Evolutionary conservation across 2,888 invertebrate genomes (phyloP).

Genomic region (Oeneis ivallda): DNA sequence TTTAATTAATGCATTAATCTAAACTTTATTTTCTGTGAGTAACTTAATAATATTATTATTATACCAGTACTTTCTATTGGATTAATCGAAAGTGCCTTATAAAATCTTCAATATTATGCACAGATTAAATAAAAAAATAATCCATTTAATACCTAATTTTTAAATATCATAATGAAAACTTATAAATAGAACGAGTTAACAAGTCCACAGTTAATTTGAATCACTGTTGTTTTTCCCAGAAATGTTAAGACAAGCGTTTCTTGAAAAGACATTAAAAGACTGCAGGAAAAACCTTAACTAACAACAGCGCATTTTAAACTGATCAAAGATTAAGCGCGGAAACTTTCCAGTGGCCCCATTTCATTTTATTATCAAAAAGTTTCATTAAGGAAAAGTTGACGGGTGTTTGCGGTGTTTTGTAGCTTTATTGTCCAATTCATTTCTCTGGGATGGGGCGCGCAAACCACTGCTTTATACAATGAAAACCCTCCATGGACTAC

Average conservation of each 20-base stretch:
- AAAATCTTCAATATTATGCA: no score
- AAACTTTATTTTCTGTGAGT: no score
- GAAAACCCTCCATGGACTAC: slow-evolving; percentile 55
- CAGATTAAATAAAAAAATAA: no score
- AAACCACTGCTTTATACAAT: slow-evolving; percentile 64
- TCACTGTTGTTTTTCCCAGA: background rate
- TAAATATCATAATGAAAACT: background rate
- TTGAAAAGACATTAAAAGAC: slow-evolving; percentile 13
- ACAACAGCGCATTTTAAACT: slow-evolving; percentile 51
- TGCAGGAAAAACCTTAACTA: slow-evolving; percentile 15
- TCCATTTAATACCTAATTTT: no score
- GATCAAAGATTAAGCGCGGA: slow-evolving; percentile 62
- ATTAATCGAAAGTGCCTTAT: no score
- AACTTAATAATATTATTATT: no score
- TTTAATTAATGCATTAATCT: no score
- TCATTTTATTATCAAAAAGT: slow-evolving; percentile 67
- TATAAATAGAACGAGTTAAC: no score
- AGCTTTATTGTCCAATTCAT: slow-evolving; percentile 69
- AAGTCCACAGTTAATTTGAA: background rate
- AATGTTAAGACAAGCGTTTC: slow-evolving; percentile 11
- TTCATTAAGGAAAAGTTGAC: slow-evolving; percentile 66
- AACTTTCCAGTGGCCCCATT: slow-evolving; percentile 58
- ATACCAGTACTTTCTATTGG: no score
- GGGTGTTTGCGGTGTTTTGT: slow-evolving; percentile 50
- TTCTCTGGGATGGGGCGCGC: slow-evolving; percentile 55